Conservation (phyloP, 2,888 invertebrate genomes). For the Metopia argyrocephala region DNA sequence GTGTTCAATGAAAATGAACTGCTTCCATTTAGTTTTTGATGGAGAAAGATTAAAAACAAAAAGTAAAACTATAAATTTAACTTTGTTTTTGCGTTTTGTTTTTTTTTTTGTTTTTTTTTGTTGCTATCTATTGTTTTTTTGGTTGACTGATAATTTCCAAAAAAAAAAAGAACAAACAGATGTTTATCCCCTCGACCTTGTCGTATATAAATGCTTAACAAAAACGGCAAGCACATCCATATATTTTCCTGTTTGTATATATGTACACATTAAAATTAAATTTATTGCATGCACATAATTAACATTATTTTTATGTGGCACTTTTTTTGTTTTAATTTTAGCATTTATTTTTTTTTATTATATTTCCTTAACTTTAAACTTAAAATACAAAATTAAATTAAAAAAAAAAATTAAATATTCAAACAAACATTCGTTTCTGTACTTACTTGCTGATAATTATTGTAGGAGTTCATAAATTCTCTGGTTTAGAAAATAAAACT, state of each 20-base stretch:
- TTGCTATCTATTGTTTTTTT: slow-evolving; percentile 22
- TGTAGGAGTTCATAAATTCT: slow-evolving; percentile 32
- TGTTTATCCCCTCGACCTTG: slow-evolving; percentile 53
- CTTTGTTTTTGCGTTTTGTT: slow-evolving; percentile 28
- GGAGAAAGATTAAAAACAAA: neutral
- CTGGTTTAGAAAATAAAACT: slow-evolving; percentile 6
- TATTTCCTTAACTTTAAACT: slow-evolving; percentile 45
- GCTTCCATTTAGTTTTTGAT: neutral
- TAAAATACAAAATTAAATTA: slow-evolving; percentile 25
- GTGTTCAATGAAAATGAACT: no score
- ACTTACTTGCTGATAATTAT: neutral
- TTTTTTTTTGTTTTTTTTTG: neutral
- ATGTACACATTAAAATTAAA: slow-evolving; percentile 8
- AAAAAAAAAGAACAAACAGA: slow-evolving; percentile 22
- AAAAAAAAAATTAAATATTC: neutral
- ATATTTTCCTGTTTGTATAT: no score
- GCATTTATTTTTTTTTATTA: slow-evolving; percentile 27
- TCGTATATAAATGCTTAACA: no score
- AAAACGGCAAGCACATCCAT: no score
- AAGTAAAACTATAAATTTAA: slow-evolving; percentile 35
- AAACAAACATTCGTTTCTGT: no score
- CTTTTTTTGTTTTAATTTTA: slow-evolving; percentile 37
- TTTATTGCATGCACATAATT: slow-evolving; percentile 56
- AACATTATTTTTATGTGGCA: slow-evolving; percentile 41
- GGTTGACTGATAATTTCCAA: slow-evolving; percentile 22